Conservation (phyloP, 2,113 vertebrate species). For the Aspiorhynchus laticeps region DNA sequence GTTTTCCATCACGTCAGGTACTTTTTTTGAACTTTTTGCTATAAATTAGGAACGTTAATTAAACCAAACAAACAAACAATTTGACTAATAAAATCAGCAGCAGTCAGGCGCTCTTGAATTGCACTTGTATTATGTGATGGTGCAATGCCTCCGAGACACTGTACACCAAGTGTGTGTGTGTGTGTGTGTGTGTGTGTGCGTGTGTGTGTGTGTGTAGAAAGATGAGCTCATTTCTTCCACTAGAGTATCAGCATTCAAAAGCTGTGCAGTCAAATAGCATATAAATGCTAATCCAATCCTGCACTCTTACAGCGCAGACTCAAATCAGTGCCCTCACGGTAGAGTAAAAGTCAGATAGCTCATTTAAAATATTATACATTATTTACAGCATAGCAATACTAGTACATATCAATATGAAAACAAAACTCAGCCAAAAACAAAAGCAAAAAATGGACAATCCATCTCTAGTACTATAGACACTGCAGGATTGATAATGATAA, state of each 20-base stretch:
- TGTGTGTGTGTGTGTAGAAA: slow-evolving; percentile 1
- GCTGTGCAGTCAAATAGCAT: slow-evolving; percentile 14
- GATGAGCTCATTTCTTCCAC: slow-evolving; percentile 59
- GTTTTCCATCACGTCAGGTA: background rate
- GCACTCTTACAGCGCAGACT: background rate
- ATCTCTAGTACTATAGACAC: background rate
- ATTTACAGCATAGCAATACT: background rate
- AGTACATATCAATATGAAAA: background rate
- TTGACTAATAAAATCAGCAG: background rate
- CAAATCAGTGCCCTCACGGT: background rate
- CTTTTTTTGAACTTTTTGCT: background rate
- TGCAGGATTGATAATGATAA: background rate
- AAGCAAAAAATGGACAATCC: background rate
- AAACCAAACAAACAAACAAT: background rate
- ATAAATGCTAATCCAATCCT: slow-evolving; percentile 9
- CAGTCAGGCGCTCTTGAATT: slow-evolving; percentile 3
- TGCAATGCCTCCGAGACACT: slow-evolving; percentile 38
- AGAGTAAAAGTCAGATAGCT: background rate
- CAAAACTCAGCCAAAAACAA: background rate
- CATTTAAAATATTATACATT: background rate
- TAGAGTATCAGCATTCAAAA: slow-evolving; percentile 14
- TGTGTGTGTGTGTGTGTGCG: background rate
- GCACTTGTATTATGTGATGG: slow-evolving; percentile 39
- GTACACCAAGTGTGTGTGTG: slow-evolving; percentile 40
- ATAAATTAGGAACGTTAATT: background rate